Percentiles rank a stretch among this genome's conserved stretches.
Conservation (phyloP, 2,113 vertebrate species). For the Entomyzon cyanotis region DNA sequence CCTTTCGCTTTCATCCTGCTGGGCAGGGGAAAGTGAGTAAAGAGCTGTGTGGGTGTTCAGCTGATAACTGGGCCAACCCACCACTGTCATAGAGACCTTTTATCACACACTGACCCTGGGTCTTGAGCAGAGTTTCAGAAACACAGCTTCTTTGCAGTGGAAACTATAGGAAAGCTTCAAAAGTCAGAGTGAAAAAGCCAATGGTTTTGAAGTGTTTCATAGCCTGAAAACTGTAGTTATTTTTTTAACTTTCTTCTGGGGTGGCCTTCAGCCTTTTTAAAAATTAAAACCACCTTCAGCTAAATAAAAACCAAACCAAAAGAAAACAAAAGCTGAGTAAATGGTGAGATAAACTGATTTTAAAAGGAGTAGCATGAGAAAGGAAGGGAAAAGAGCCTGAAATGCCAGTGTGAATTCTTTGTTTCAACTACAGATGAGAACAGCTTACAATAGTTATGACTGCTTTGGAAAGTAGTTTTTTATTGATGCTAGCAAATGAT, state of each 20-base stretch:
- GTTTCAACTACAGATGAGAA: neutral
- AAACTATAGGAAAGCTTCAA: neutral
- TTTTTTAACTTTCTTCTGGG: neutral
- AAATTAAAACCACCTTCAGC: neutral
- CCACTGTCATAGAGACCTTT: neutral
- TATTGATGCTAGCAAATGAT: neutral
- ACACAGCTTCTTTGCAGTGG: neutral
- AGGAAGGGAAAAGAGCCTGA: neutral
- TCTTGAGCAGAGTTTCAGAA: neutral
- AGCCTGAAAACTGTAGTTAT: neutral
- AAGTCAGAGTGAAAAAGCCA: neutral
- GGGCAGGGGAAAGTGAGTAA: neutral
- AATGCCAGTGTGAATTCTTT: neutral
- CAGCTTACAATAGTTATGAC: neutral
- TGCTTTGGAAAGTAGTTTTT: neutral
- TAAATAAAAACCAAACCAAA: neutral
- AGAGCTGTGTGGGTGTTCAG: neutral
- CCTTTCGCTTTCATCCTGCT: neutral
- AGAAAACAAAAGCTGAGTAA: neutral
- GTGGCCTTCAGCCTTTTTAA: neutral
- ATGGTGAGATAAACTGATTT: neutral
- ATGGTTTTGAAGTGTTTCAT: neutral
- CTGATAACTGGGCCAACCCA: neutral
- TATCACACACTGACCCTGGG: neutral
- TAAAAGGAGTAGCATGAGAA: neutral